These are phyloP conservation scores for Hyles vespertilio DNA, from an alignment of 1,140 invertebrate species.

Conservation along the genomic window DNA sequence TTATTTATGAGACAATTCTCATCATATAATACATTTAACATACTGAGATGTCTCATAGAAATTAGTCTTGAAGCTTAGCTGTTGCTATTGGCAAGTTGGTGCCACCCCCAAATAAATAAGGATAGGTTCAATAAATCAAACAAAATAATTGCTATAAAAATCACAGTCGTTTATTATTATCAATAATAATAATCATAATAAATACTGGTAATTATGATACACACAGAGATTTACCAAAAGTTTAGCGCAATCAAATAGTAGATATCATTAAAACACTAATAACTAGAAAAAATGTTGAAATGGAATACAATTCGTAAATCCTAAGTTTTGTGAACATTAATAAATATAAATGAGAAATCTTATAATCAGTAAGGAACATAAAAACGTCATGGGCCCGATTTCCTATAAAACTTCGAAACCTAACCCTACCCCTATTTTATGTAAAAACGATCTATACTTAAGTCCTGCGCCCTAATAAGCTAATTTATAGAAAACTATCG, in stretches of 20 bases:
- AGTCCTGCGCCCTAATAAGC: conserved; percentile 59
- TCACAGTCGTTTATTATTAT: conserved; percentile 69
- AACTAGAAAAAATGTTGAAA: conserved; percentile 10
- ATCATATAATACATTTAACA: too few species aligned
- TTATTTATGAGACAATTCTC: too few species aligned
- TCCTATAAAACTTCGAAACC: conserved; percentile 59
- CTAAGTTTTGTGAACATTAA: conserved; percentile 18
- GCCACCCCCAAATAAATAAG: too few species aligned
- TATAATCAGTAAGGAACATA: conserved; percentile 57
- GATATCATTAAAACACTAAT: conserved; percentile 52
- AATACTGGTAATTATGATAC: conserved; percentile 71
- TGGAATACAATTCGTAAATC: neutral
- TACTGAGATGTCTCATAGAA: too few species aligned
- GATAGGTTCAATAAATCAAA: neutral
- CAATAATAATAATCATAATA: conserved; percentile 41
- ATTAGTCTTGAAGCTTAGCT: too few species aligned
- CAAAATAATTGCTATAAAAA: conserved; percentile 50
- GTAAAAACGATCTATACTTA: conserved; percentile 60
- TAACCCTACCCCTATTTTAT: conserved; percentile 48
- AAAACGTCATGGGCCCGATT: conserved; percentile 72
- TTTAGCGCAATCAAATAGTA: conserved; percentile 52
- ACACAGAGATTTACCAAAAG: conserved; percentile 67
- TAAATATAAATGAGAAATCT: conserved; percentile 31
- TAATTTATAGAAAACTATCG: conserved; percentile 65
- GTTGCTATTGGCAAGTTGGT: too few species aligned